Percentiles rank a stretch among this genome's conserved stretches.
Conservation (phyloP, 2,113 vertebrate species). For the Herpetotheres cachinnans region DNA sequence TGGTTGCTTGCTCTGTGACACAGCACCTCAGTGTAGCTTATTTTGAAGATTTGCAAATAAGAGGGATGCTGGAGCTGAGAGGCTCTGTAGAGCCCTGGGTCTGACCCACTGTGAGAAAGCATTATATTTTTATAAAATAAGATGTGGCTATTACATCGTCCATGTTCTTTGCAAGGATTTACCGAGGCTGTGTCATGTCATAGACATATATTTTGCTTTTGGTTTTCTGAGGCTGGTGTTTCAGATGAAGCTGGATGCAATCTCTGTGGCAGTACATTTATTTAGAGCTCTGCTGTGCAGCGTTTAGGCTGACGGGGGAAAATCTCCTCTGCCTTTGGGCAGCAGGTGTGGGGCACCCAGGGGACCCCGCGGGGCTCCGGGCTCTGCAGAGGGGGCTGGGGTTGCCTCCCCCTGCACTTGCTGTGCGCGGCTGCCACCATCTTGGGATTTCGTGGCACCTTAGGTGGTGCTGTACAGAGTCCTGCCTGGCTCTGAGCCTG, state of each 20-base stretch:
- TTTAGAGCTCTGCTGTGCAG: neutral
- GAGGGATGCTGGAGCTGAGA: neutral
- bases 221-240: neutral
- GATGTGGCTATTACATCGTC: fast-evolving
- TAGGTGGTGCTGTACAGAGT: fast-evolving
- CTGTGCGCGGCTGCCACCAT: neutral
- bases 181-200: too few relatives aligned
- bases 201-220: neutral
- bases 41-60: neutral
- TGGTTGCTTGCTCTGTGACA: neutral
- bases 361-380: fast-evolving
- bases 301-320: fast-evolving
- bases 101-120: neutral
- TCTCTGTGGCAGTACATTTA: fast-evolving
- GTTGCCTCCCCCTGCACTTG: neutral
- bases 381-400: neutral
- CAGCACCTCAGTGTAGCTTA: neutral
- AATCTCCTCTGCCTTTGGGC: neutral
- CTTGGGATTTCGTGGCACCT: too few relatives aligned
- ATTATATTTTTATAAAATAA: neutral
- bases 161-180: neutral
- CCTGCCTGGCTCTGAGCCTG: neutral
- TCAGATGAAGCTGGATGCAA: fast-evolving
- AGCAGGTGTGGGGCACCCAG: neutral
- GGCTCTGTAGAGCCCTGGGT: neutral